Base-by-base conservation (phyloP, 2,888 invertebrate species). In the Eledone cirrhosa region DNA sequence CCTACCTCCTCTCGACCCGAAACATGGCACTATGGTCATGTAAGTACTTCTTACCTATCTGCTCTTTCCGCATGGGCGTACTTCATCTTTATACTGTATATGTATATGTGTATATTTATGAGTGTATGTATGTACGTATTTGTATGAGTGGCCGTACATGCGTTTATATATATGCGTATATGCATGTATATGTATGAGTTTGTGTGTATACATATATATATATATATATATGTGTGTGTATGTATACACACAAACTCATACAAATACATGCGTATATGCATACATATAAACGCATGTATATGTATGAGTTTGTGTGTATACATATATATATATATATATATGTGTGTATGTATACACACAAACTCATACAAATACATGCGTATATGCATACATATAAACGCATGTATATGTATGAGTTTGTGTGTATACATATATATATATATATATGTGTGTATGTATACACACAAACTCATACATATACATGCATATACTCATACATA, bases 261-360 rank as follows among this genome's bases (percentile, higher is more conserved):
- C 11, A 59, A 7, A 59, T 11, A 59, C n/a, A 59, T 11, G 11
- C n/a, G 11, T 59, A 3, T 59, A 59, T 59, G n/a, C n/a, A 59
- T 59, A 59, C n/a, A 59, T 59, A 59, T 59, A 59, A 4, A 59
- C 11, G 11, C 59, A 59, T 59, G n/a, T 11, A 11, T 11, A 59
- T 11, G n/a, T 11, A 11, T 11, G n/a, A 4, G n/a, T 5, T n/a
- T 59, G n/a, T 59, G n/a, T 59, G n/a, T 59, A 59, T 59, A 11
- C n/a, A 59, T 59, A 59, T 59, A 59, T 59, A 59, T 59, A 59
- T 59, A 59, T 59, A 59, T 59, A 59, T 59, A 59, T 59, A 59
- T 59, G n/a, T 11, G 4, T 11, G n/a, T 59, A 59, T 59, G 11
- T 11, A 59, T 59, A 16, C 14, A 13, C 13, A 16, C 19, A 16